Evolutionary conservation across 2,888 invertebrate genomes (phyloP).

Genomic region (Notodonta dromedarius): DNA sequence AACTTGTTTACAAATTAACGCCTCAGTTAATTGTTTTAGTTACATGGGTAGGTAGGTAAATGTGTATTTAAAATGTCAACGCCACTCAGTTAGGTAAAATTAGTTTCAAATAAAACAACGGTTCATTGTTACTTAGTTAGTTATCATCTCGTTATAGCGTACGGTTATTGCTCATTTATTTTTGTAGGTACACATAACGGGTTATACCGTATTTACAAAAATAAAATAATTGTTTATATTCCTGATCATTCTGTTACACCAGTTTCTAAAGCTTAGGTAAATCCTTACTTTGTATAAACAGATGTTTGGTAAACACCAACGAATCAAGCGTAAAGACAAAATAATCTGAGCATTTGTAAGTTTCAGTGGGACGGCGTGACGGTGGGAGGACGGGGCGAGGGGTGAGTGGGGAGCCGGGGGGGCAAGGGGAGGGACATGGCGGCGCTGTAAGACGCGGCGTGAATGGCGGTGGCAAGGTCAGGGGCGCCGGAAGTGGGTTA

Average conservation of each 20-base stretch:
- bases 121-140: neutral
- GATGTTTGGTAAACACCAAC: constrained; percentile 44
- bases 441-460: constrained; percentile 71
- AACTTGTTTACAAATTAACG: too few species aligned
- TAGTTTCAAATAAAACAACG: neutral
- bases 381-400: constrained; percentile 29
- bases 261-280: constrained; percentile 19
- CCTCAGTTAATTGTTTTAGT: neutral
- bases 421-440: constrained; percentile 34
- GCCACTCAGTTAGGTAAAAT: neutral
- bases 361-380: constrained; percentile 40
- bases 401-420: constrained; percentile 19
- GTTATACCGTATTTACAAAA: constrained; percentile 4
- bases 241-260: constrained; percentile 13
- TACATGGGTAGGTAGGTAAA: neutral
- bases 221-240: constrained; percentile 25
- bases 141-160: neutral
- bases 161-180: neutral
- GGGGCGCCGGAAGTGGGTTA: constrained; percentile 83
- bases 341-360: constrained; percentile 64
- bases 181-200: neutral
- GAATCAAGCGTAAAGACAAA: constrained; percentile 57
- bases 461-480: constrained; percentile 83
- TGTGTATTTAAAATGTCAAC: neutral
- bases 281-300: constrained; percentile 39